phyloP scores from a whole-genome alignment of 2,888 invertebrate species.

The Leptarthrus brevirostris region DNA sequence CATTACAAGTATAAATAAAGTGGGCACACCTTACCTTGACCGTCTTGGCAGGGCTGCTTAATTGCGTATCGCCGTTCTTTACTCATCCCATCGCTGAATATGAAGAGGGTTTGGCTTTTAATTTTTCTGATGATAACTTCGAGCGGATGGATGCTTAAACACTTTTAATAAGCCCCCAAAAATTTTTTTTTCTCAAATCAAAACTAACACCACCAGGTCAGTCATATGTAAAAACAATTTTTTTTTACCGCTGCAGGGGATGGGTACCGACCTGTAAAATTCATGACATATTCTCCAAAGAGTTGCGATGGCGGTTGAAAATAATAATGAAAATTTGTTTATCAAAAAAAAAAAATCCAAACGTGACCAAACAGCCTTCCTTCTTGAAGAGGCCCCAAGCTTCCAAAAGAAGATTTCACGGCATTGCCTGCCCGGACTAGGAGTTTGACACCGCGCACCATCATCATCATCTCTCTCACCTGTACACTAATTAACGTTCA shows the following conservation, averaged over 20 bases:
- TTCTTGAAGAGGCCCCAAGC: no score
- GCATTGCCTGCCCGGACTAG: no score
- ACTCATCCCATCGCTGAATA: no score
- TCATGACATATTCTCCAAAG: neutral
- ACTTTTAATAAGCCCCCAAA: no score
- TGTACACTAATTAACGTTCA: conserved; percentile 36
- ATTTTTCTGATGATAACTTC: neutral
- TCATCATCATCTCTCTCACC: conserved; percentile 22
- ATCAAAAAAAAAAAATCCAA: no score
- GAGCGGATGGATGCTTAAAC: no score
- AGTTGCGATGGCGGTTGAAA: neutral
- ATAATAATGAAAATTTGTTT: no score
- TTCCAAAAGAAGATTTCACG: neutral
- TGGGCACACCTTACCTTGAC: no score
- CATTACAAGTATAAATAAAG: no score
- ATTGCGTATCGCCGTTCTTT: neutral
- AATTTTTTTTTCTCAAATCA: no score
- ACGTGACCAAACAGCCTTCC: no score
- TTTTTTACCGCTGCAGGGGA: neutral
- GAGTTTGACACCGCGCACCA: neutral
- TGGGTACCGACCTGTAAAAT: neutral
- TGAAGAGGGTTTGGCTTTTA: neutral
- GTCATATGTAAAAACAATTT: neutral
- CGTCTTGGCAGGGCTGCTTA: conserved; percentile 12
- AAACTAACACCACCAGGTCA: no score